Conservation (phyloP, 2,113 vertebrate genomes). For the Lepus europaeus region DNA sequence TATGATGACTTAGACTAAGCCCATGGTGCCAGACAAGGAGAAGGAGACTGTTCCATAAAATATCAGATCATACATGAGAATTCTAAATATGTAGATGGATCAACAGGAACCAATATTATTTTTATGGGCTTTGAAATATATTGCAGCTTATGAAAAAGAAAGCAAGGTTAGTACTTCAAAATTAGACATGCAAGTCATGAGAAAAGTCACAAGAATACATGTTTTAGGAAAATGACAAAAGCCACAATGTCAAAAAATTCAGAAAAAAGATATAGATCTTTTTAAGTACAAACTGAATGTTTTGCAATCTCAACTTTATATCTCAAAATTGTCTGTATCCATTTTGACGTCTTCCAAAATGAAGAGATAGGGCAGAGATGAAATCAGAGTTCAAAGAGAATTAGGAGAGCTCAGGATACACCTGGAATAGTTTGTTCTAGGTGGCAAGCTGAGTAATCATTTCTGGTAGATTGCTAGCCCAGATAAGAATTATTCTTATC, state of each 20-base stretch:
- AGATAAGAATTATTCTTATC: neutral
- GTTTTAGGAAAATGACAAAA: conserved; percentile 14
- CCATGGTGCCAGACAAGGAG: neutral
- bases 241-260: neutral
- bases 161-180: conserved; percentile 30
- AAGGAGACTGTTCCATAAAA: neutral
- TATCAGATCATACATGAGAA: neutral
- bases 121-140: neutral
- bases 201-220: neutral
- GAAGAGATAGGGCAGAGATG: neutral
- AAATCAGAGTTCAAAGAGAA: neutral
- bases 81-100: conserved; percentile 8
- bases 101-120: neutral
- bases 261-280: neutral
- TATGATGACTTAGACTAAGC: neutral
- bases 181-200: neutral
- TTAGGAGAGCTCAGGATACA: neutral
- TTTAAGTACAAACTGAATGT: conserved; percentile 6
- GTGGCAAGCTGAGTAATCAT: neutral
- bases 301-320: neutral
- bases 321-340: neutral
- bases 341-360: neutral
- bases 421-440: neutral
- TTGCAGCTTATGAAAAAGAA: conserved; percentile 11
- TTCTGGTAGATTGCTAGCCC: neutral